These are phyloP conservation scores for Emesis furor DNA, from an alignment of 2,888 invertebrate species.

Conservation along the genomic window DNA sequence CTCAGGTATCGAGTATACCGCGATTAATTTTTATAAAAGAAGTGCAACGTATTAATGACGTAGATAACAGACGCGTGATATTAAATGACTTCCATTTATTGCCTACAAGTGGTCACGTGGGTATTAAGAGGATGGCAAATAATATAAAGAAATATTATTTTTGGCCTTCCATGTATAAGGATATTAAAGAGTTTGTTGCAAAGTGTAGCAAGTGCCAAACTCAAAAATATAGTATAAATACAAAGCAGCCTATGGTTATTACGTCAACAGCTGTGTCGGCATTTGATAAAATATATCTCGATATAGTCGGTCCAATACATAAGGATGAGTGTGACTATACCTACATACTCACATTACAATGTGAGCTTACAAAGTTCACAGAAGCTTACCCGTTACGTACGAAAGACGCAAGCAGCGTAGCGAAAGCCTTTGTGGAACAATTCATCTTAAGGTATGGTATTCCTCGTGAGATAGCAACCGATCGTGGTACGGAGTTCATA, in stretches of 20 bases:
- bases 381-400: neutral
- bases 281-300: conserved; percentile 52
- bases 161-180: conserved; percentile 40
- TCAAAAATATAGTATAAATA: conserved; percentile 36
- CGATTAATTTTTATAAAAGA: neutral
- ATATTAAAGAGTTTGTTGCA: neutral
- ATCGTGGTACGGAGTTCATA: too few relatives aligned
- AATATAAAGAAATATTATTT: conserved; percentile 52
- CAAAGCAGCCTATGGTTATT: conserved; percentile 42
- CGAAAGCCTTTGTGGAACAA: neutral
- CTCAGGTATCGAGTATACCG: neutral
- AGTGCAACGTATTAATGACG: neutral
- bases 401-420: neutral
- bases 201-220: conserved; percentile 39
- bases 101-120: conserved; percentile 42
- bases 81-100: neutral
- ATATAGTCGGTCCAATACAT: conserved; percentile 48
- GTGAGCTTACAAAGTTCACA: neutral
- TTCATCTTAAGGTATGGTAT: neutral
- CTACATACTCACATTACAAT: neutral
- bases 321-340: conserved; percentile 22
- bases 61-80: neutral
- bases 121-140: conserved; percentile 39
- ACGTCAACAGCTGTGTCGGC: conserved; percentile 46
- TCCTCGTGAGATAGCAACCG: too few relatives aligned